Conservation (phyloP, 2,797 vertebrate genomes). For the Rhinophrynus dorsalis region DNA sequence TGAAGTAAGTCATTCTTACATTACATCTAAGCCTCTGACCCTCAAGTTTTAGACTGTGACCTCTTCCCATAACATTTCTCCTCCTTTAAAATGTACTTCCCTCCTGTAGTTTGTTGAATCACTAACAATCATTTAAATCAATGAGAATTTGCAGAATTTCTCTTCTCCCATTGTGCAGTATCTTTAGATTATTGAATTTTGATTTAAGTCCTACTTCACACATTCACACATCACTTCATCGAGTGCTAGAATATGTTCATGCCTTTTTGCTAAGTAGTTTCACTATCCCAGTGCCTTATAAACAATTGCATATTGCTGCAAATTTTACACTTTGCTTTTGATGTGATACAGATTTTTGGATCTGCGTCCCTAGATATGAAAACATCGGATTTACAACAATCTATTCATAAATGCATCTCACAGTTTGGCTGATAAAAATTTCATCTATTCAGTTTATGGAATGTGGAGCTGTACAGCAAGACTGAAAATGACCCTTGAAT, state of each 20-base stretch:
- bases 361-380: conserved; percentile 31
- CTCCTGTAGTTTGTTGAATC: too few species aligned
- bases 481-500: conserved; percentile 16
- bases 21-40: too few species aligned
- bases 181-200: too few species aligned
- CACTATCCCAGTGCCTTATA: background rate
- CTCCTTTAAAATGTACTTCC: too few species aligned
- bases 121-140: too few species aligned
- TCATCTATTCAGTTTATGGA: conserved; percentile 10
- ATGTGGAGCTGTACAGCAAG: background rate
- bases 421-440: conserved; percentile 2
- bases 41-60: too few species aligned
- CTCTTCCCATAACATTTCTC: too few species aligned
- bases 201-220: background rate
- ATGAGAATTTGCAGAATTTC: too few species aligned
- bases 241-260: background rate
- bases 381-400: conserved; percentile 40
- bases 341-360: conserved; percentile 30
- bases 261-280: conserved; percentile 1
- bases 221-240: conserved; percentile 6
- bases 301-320: conserved; percentile 9
- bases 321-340: conserved; percentile 10
- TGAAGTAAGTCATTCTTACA: too few species aligned
- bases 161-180: too few species aligned
- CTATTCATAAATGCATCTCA: conserved; percentile 1